Conservation (phyloP, 1,140 invertebrate genomes). For the Diuraphis noxia region DNA sequence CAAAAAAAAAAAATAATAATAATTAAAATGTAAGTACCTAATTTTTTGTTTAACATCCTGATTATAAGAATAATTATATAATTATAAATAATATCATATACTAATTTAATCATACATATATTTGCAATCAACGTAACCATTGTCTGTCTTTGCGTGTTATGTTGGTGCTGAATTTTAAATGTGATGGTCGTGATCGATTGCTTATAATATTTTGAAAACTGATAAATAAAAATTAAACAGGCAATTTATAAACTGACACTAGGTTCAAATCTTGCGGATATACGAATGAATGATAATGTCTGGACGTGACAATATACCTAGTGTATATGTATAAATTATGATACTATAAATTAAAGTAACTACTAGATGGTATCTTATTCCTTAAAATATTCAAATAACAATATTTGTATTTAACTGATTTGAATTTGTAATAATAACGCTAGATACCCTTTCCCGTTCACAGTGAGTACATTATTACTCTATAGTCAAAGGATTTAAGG, state of each 20-base stretch:
- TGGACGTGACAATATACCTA: not conserved
- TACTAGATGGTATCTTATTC: not conserved
- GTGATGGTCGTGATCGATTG: not conserved
- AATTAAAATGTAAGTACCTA: not conserved
- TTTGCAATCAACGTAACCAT: not conserved
- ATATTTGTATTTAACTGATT: constrained; percentile 14
- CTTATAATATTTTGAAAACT: not conserved
- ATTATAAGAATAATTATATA: not conserved
- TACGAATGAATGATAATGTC: not conserved
- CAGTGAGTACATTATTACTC: not conserved
- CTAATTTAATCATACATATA: not conserved
- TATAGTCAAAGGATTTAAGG: constrained; percentile 30
- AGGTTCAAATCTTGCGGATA: constrained; percentile 10
- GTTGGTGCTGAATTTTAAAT: constrained; percentile 1
- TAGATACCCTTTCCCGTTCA: not conserved
- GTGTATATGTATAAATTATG: not conserved
- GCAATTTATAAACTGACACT: constrained; percentile 19
- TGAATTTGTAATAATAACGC: not conserved
- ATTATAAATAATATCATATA: not conserved
- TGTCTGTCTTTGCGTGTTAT: not conserved
- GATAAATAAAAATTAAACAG: constrained; percentile 21
- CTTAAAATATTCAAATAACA: not conserved
- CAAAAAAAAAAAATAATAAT: not conserved
- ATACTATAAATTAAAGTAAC: not conserved
- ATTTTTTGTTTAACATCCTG: not conserved